Conservation (phyloP, 2,113 vertebrate genomes). For the Theristicus caerulescens region DNA sequence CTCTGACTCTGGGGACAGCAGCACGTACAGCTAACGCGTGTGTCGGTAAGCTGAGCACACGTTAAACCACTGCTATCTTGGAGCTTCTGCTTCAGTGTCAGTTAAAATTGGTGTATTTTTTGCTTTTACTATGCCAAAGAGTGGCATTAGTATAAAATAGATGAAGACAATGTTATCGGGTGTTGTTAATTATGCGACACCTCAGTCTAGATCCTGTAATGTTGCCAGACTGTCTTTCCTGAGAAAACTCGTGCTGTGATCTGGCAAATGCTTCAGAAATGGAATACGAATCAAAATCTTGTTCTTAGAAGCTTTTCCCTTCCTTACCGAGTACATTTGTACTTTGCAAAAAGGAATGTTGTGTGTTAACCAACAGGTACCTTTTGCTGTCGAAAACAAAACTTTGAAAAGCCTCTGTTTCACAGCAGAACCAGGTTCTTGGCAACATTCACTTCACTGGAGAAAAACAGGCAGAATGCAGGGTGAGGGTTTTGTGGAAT, state of each 20-base stretch:
- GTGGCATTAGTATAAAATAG: neutral
- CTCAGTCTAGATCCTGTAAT: neutral
- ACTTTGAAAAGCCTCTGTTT: neutral
- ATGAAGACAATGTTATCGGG: neutral
- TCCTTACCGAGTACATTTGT: neutral
- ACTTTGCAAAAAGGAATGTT: neutral
- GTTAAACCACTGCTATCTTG: neutral
- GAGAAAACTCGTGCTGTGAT: neutral
- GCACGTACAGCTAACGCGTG: accelerated
- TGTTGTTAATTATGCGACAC: neutral
- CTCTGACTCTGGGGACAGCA: neutral
- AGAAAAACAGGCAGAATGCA: neutral
- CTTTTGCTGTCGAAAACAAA: neutral
- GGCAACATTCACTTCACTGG: neutral
- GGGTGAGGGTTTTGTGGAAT: neutral
- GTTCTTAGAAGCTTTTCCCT: neutral
- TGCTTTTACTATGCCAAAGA: neutral
- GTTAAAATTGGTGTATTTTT: neutral
- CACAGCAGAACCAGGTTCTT: neutral
- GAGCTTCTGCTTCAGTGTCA: neutral
- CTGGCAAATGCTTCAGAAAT: neutral
- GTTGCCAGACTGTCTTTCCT: neutral
- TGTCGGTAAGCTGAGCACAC: accelerated
- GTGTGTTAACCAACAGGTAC: neutral
- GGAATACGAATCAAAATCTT: neutral